A percentile compares a stretch with the other conserved stretches of the same genome.
Conservation (phyloP, 2,113 vertebrate species). For the Cercopithecus mona region DNA sequence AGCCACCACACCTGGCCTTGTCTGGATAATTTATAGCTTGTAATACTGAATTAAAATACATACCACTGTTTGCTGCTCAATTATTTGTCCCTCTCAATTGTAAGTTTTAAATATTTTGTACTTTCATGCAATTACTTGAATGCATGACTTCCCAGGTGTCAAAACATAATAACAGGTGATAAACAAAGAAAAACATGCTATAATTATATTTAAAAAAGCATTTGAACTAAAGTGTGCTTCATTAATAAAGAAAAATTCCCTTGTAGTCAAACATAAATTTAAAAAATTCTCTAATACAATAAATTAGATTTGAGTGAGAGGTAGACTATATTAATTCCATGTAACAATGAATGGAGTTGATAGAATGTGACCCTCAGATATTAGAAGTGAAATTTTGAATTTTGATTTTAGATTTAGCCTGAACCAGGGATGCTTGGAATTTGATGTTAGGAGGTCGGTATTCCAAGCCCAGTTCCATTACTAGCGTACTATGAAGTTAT, state of each 20-base stretch:
- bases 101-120: conserved; percentile 19
- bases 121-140: conserved; percentile 22
- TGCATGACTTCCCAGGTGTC: conserved; percentile 24
- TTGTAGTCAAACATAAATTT: not conserved
- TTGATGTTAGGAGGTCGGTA: not conserved
- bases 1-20: not conserved
- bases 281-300: conserved; percentile 33
- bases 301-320: conserved; percentile 26
- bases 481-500: not conserved
- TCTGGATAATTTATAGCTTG: not conserved
- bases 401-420: conserved; percentile 34
- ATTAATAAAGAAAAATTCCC: conserved; percentile 53
- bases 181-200: conserved; percentile 60
- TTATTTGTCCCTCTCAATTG: conserved; percentile 8
- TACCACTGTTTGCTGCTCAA: not conserved
- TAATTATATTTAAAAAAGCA: conserved; percentile 33
- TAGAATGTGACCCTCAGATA: not conserved
- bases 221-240: conserved; percentile 1
- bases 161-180: conserved; percentile 49
- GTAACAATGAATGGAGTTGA: not conserved
- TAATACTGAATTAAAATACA: not conserved
- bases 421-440: not conserved
- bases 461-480: not conserved
- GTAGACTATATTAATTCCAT: not conserved
- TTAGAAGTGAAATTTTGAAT: not conserved